phyloP scores from a whole-genome alignment of 2,888 invertebrate genomes.

The Romanomermis culicivorax region DNA sequence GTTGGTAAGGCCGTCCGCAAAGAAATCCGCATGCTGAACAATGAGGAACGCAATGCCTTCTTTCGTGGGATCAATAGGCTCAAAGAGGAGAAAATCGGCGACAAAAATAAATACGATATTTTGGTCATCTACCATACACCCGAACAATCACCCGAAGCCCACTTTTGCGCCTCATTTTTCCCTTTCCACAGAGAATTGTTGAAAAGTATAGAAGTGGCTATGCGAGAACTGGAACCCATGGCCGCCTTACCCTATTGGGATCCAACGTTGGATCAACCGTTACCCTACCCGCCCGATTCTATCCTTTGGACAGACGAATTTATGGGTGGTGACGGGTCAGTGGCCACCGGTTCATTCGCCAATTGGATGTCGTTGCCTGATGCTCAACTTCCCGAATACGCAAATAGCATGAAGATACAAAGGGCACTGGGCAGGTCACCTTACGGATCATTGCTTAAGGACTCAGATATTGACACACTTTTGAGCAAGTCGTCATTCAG shows the following conservation, averaged over 20 bases:
- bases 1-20: slow-evolving; percentile 13
- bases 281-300: slow-evolving; percentile 26
- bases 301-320: slow-evolving; percentile 28
- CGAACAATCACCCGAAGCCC: slow-evolving; percentile 4
- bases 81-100: not conserved
- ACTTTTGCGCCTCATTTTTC: slow-evolving; percentile 8
- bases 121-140: slow-evolving; percentile 4
- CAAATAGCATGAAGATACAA: not conserved
- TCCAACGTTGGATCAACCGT: slow-evolving; percentile 24
- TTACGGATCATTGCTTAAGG: not conserved
- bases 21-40: slow-evolving; percentile 21
- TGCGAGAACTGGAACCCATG: slow-evolving; percentile 17
- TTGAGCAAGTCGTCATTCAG: not conserved
- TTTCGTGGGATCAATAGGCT: slow-evolving; percentile 12
- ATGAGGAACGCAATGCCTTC: slow-evolving; percentile 18
- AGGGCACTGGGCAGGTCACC: slow-evolving; percentile 4
- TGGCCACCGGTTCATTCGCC: slow-evolving; percentile 25
- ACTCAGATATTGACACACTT: not conserved
- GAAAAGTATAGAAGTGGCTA: slow-evolving; percentile 7
- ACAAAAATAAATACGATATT: slow-evolving; percentile 7
- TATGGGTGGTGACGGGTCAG: slow-evolving; percentile 25
- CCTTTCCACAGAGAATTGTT: slow-evolving; percentile 9
- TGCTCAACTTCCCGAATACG: slow-evolving; percentile 1
- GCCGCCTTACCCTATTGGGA: slow-evolving; percentile 30
- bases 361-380: slow-evolving; percentile 23